These are phyloP conservation scores for Phrynosoma blainvillii DNA, from an alignment of 2,113 vertebrate species.

Conservation along the genomic window DNA sequence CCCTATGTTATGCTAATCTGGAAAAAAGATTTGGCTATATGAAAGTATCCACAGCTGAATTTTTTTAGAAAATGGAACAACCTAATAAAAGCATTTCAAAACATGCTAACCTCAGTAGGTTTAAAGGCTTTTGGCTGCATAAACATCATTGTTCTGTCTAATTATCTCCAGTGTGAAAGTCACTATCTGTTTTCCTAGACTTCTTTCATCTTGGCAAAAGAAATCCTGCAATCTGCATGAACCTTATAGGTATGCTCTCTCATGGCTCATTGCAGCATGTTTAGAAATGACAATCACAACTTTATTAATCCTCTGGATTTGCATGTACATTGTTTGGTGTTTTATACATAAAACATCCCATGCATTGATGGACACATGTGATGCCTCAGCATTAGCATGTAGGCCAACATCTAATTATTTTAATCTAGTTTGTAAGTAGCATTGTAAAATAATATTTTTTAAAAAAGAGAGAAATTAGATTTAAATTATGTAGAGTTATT, in stretches of 20 bases:
- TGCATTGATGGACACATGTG: background rate
- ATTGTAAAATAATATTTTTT: background rate
- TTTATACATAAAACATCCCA: background rate
- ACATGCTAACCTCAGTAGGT: accelerated
- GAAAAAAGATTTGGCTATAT: background rate
- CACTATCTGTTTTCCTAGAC: conserved; percentile 3
- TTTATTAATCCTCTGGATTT: background rate
- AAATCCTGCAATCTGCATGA: background rate
- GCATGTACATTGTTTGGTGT: background rate
- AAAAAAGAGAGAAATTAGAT: background rate
- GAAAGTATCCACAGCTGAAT: background rate
- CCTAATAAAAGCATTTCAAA: background rate
- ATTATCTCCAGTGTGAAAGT: conserved; percentile 12
- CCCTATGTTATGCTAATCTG: background rate
- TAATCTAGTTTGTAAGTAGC: background rate
- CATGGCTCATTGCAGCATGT: background rate
- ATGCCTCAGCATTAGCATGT: background rate
- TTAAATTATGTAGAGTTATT: background rate
- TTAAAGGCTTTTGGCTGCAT: background rate
- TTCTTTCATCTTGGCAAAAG: conserved; percentile 20
- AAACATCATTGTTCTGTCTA: conserved; percentile 16
- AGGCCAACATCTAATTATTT: background rate
- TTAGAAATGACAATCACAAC: background rate
- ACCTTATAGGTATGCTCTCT: background rate
- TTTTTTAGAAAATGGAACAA: background rate